Evolutionary conservation across 2,888 invertebrate genomes (phyloP).

Genomic region (Drepanosiphum platanoidis): DNA sequence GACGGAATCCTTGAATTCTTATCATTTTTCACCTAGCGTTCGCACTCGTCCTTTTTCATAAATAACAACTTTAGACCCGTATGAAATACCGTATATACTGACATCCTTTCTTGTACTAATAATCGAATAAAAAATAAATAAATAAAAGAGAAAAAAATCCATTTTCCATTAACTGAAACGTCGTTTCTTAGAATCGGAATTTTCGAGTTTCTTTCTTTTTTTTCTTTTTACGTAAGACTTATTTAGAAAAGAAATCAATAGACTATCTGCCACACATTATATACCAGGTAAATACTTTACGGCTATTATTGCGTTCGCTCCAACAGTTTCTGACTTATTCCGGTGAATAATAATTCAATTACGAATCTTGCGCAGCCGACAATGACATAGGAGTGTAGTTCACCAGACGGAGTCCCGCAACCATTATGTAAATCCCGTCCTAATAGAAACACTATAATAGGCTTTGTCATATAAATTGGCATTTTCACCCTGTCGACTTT

Average conservation of each 20-base stretch:
- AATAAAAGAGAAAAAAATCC: neutral
- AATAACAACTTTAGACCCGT: neutral
- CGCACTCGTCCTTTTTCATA: neutral
- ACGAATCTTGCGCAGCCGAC: constrained; percentile 42
- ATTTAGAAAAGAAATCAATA: neutral
- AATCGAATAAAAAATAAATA: no score
- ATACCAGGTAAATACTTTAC: constrained; percentile 38
- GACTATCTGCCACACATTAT: constrained; percentile 23
- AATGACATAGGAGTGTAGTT: constrained; percentile 53
- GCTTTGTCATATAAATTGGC: constrained; percentile 61
- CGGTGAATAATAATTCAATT: constrained; percentile 60
- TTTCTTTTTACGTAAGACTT: neutral
- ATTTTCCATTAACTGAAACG: neutral
- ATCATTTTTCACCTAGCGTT: neutral
- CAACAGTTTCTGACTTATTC: constrained; percentile 43
- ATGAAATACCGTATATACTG: neutral
- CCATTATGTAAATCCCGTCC: constrained; percentile 60
- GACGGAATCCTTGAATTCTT: neutral
- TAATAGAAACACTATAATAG: constrained; percentile 62
- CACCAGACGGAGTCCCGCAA: constrained; percentile 26
- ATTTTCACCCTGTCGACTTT: constrained; percentile 50
- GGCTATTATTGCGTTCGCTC: constrained; percentile 12
- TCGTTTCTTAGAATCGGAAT: neutral
- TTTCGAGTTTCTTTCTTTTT: neutral
- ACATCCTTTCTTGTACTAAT: neutral